Conservation (phyloP, 2,113 vertebrate species). For the Astur gentilis region DNA sequence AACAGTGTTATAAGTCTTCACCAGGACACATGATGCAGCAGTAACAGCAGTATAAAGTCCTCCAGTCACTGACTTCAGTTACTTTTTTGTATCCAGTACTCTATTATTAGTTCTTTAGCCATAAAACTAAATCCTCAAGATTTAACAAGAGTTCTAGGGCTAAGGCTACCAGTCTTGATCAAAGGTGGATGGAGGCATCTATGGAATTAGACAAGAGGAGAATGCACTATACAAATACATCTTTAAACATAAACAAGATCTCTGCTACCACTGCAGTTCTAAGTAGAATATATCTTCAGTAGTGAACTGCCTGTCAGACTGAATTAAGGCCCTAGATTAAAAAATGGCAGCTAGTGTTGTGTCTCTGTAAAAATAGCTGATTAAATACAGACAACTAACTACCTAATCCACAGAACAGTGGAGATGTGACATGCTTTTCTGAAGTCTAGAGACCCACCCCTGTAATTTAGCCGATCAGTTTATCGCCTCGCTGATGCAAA, state of each 20-base stretch:
- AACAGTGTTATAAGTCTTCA: background rate
- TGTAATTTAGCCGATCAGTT: background rate
- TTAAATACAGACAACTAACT: background rate
- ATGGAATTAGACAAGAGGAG: background rate
- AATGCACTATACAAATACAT: background rate
- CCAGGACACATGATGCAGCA: background rate
- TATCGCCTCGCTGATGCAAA: background rate
- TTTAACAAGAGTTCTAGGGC: background rate
- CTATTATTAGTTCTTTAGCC: background rate
- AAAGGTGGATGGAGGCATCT: background rate
- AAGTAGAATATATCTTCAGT: background rate
- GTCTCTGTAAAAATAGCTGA: background rate
- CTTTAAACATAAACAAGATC: background rate
- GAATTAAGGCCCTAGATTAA: background rate
- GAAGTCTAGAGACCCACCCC: background rate
- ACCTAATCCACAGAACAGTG: background rate
- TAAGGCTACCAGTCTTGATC: background rate
- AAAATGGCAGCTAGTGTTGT: background rate
- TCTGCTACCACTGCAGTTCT: background rate
- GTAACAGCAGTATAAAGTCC: background rate
- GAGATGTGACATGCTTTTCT: background rate
- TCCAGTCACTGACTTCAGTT: background rate
- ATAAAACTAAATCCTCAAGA: slow-evolving; percentile 15
- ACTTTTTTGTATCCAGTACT: background rate
- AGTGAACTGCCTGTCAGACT: background rate